A percentile compares a stretch with the other conserved stretches of the same genome.
Conservation (phyloP, 2,113 vertebrate genomes). For the Rhabdornis inornatus region DNA sequence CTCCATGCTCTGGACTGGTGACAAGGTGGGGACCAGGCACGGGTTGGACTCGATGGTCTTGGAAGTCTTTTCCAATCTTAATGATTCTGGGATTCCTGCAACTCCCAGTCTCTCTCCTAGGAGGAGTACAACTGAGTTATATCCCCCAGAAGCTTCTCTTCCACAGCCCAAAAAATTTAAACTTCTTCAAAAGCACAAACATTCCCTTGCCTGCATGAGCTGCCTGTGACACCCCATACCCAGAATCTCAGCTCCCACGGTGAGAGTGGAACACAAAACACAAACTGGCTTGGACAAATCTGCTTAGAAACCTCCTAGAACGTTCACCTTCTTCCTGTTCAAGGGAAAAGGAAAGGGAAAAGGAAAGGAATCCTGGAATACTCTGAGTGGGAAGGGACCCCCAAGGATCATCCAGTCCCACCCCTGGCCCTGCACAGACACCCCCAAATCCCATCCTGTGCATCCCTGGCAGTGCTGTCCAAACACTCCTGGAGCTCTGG, state of each 20-base stretch:
- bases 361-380: not conserved
- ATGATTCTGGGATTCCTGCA: not conserved
- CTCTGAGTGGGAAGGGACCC: not conserved
- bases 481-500: not conserved
- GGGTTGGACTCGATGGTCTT: rapidly evolving
- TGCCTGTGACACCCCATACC: not conserved
- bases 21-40: not conserved
- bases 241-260: rapidly evolving
- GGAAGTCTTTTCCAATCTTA: not conserved
- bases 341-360: not conserved
- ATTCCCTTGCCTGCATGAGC: not conserved
- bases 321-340: not conserved
- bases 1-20: not conserved
- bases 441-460: not conserved
- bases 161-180: not conserved
- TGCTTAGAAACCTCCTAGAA: not conserved
- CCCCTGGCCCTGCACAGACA: rapidly evolving
- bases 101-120: not conserved
- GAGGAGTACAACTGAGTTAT: not conserved
- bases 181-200: not conserved
- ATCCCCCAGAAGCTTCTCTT: not conserved
- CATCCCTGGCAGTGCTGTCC: not conserved
- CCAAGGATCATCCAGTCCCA: not conserved
- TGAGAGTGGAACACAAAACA: not conserved
- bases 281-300: not conserved